Percentiles rank a stretch among this genome's conserved stretches.
phyloP scores from a whole-genome alignment of 1,140 invertebrate genomes.

The Bombus ignitus region DNA sequence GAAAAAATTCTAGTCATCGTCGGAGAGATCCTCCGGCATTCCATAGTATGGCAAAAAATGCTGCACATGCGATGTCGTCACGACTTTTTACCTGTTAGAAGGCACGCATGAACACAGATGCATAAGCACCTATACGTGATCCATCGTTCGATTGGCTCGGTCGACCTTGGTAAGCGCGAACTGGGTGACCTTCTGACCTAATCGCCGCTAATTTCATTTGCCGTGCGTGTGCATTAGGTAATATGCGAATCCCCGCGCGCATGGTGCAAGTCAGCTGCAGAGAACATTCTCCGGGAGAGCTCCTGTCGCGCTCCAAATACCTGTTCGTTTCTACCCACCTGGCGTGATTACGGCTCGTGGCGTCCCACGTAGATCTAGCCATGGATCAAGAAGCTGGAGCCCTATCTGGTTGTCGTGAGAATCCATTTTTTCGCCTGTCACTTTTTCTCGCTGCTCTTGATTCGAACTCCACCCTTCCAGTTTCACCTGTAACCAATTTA shows the following conservation, averaged over 20 bases:
- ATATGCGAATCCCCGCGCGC: conserved; percentile 38
- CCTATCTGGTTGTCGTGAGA: conserved; percentile 45
- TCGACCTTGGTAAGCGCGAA: conserved; percentile 57
- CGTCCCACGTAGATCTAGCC: conserved; percentile 65
- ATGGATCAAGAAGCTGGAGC: conserved; percentile 39
- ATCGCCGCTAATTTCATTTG: conserved; percentile 68
- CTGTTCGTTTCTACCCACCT: conserved; percentile 67
- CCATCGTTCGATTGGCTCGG: conserved; percentile 1
- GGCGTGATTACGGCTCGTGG: conserved; percentile 59
- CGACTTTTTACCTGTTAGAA: neutral
- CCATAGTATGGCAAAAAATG: neutral
- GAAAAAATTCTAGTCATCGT: neutral
- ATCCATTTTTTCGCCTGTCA: conserved; percentile 52
- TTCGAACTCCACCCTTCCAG: neutral
- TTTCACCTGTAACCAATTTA: neutral
- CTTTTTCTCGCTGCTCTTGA: conserved; percentile 41
- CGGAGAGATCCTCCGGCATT: conserved; percentile 1
- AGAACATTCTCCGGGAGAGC: conserved; percentile 8
- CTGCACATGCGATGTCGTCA: neutral
- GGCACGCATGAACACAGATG: neutral
- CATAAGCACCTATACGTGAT: neutral
- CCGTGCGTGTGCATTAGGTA: conserved; percentile 38
- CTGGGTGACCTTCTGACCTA: conserved; percentile 67
- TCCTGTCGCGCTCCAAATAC: conserved; percentile 69
- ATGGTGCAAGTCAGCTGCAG: neutral